Percentiles rank a stretch among this genome's conserved stretches.
phyloP scores from a whole-genome alignment of 1,140 invertebrate genomes.

The Hyphantria cunea region DNA sequence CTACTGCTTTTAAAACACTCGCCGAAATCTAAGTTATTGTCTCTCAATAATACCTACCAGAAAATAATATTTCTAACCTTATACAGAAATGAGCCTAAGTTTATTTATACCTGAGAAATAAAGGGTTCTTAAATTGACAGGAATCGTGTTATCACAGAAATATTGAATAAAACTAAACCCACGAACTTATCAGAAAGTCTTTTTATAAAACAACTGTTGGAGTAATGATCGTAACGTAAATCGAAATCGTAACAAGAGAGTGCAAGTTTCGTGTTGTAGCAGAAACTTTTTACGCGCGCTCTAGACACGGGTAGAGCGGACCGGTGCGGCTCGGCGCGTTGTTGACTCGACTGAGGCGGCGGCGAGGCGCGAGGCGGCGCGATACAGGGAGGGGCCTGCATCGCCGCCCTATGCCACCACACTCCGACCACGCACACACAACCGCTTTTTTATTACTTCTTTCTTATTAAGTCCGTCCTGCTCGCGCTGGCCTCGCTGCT shows the following conservation, averaged over 20 bases:
- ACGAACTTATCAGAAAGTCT: slow-evolving; percentile 19
- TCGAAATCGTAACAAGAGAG: slow-evolving; percentile 36
- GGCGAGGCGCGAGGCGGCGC: slow-evolving; percentile 56
- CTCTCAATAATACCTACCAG: no score
- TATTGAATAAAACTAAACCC: slow-evolving; percentile 8
- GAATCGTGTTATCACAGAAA: slow-evolving; percentile 15
- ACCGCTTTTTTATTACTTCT: slow-evolving; percentile 79
- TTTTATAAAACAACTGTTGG: slow-evolving; percentile 1
- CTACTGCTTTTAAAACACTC: neutral
- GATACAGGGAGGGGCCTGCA: slow-evolving; percentile 74
- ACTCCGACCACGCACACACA: slow-evolving; percentile 76
- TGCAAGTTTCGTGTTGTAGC: slow-evolving; percentile 63
- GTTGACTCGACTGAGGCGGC: slow-evolving; percentile 69
- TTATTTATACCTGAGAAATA: slow-evolving; percentile 7
- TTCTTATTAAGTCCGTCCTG: slow-evolving; percentile 66
- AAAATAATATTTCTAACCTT: no score
- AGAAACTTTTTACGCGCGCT: slow-evolving; percentile 77
- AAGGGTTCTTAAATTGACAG: slow-evolving; percentile 3
- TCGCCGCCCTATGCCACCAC: slow-evolving; percentile 75
- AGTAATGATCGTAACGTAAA: slow-evolving; percentile 1
- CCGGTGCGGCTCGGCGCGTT: slow-evolving; percentile 66
- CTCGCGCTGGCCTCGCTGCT: slow-evolving; percentile 45
- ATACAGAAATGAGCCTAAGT: neutral
- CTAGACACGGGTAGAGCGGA: slow-evolving; percentile 47
- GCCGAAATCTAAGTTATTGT: no score